These are phyloP conservation scores for Arenaria interpres DNA, from an alignment of 2,113 vertebrate genomes.

Conservation along the genomic window DNA sequence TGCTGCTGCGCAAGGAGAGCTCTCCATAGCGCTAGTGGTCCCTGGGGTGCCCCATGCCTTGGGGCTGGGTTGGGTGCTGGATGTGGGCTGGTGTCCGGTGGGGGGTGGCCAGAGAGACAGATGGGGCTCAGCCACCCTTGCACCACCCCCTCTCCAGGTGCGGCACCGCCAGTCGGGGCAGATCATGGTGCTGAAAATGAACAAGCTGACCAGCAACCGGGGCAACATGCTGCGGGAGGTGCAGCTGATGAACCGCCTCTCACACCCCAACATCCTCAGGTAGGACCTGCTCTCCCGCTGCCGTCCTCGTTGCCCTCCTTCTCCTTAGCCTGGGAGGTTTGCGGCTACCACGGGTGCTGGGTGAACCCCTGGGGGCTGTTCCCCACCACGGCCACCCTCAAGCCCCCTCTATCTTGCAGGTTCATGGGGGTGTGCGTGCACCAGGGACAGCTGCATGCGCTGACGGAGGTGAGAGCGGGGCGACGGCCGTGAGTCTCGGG, in stretches of 20 bases:
- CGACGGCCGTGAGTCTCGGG: fast-evolving
- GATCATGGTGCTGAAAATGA: conserved; percentile 97
- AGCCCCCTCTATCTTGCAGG: conserved; percentile 59
- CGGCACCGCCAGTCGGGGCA: conserved; percentile 86
- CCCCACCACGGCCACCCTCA: fast-evolving
- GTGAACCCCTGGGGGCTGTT: neutral
- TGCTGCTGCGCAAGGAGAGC: neutral
- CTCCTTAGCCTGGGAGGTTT: neutral
- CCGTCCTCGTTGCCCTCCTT: neutral
- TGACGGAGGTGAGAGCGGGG: conserved; percentile 86
- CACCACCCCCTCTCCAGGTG: conserved; percentile 71
- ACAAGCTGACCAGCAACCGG: conserved; percentile 90
- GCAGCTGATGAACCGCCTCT: conserved; percentile 92
- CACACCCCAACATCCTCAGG: conserved; percentile 76
- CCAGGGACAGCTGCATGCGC: conserved; percentile 91
- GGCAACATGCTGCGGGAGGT: conserved; percentile 94
- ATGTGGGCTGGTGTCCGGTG: neutral
- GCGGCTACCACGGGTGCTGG: fast-evolving
- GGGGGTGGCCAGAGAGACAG: fast-evolving
- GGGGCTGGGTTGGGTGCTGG: fast-evolving
- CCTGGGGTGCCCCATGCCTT: neutral
- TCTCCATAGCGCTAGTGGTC: neutral
- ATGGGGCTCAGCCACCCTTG: neutral
- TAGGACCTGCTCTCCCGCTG: neutral
- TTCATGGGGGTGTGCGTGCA: conserved; percentile 95